Evolutionary conservation across 2,888 invertebrate genomes (phyloP), one percentile per base, ranked within the genome.

Genomic region (Spodoptera littoralis): DNA sequence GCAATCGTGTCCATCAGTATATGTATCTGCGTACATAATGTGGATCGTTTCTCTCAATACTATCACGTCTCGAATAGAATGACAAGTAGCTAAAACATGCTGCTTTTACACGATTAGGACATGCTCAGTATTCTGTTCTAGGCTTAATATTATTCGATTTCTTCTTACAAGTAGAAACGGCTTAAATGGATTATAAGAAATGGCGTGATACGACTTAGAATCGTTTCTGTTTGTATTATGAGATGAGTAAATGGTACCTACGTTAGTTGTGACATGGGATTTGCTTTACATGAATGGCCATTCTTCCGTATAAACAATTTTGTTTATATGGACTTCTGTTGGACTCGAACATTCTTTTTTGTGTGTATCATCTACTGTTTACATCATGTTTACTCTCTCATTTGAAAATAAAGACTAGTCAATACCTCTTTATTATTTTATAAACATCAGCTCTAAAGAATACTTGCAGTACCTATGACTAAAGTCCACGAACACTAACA

Each of bases 41-140:
- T 42, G 6, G 48, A 9, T 62, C 11, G 55, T 47, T 69, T 60
- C 63, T 72, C 71, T 74, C 49, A 60, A 72, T 69, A 57, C 75
- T 13, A 47, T 57, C 48, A 57, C 50, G 43, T 18, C 70, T 24
- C 30, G 71, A 22, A 36, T 51, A 51, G 74, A 74, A 72, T 72
- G n/a, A 43, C 54, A 73, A 72, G 56, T 41, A 63, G 69, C 30
- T 62, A 59, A 58, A 54, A 55, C 51, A 62, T 54, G 42, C 13
- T 48, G 43, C 57, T 45, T 56, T 45, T 53, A 53, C 67, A 66
- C 41, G 52, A 47, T 42, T 61, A 45, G 36, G 11, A 56, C 50
- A 36, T 62, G 59, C 56, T 73, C 45, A 45, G 70, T 62, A 69
- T 73, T 71, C 62, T 62, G 52, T 12, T 13, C 49, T 46, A 36